Evolutionary conservation across 2,888 invertebrate species (phyloP).

Genomic region (Macrophya annulata): DNA sequence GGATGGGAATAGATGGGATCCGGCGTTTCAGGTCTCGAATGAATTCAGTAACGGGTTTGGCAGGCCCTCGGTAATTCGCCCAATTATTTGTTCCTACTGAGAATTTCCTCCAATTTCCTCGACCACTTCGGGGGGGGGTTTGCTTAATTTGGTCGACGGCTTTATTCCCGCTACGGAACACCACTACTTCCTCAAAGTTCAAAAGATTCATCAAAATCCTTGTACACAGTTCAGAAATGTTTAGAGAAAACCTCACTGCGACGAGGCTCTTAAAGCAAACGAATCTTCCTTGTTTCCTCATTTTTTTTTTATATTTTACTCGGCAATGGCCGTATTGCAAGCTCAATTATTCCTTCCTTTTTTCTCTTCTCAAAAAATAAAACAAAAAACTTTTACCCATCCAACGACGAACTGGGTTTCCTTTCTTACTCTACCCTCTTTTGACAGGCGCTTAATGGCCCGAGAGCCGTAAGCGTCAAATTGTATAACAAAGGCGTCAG

Average conservation of each 20-base stretch:
- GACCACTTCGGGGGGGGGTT: constrained; percentile 23
- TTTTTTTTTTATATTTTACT: not conserved
- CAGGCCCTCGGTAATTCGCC: constrained; percentile 15
- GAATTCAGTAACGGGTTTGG: constrained; percentile 35
- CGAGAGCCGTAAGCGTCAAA: not conserved
- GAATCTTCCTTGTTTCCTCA: not conserved
- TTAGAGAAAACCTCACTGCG: not conserved
- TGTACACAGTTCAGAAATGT: not conserved
- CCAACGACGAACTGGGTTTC: not conserved
- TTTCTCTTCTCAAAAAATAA: no score
- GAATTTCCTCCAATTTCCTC: constrained; percentile 49
- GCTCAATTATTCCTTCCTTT: not conserved
- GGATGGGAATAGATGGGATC: constrained; percentile 5
- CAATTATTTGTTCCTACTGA: constrained; percentile 48
- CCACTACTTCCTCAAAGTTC: constrained; percentile 17
- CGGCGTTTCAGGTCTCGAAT: constrained; percentile 2
- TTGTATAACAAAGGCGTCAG: constrained; percentile 24
- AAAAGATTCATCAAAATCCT: not conserved
- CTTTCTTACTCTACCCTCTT: not conserved
- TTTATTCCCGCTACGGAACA: constrained; percentile 19
- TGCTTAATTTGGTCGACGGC: constrained; percentile 27
- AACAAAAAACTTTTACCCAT: not conserved
- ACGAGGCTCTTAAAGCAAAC: not conserved
- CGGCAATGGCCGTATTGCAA: not conserved
- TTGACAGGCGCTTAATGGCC: constrained; percentile 6